Percentiles rank a stretch among this genome's conserved stretches.
Evolutionary conservation across 2,113 vertebrate species (phyloP).

Genomic region (Poecilia latipinna): DNA sequence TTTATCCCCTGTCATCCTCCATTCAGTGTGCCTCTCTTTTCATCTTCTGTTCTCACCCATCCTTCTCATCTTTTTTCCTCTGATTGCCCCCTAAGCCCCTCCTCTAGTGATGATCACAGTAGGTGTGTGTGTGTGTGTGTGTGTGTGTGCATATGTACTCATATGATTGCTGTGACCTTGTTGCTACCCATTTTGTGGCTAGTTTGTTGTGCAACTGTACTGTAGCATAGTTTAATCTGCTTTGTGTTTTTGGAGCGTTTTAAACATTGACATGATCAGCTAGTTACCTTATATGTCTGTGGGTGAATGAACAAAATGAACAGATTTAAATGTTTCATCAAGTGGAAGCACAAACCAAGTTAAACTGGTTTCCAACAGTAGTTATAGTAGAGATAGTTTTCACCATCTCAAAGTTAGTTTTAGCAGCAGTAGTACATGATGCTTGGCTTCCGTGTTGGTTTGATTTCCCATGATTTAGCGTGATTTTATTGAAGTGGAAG

Average conservation of each 20-base stretch:
- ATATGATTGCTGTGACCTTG: slow-evolving; percentile 74
- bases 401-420: too few species aligned
- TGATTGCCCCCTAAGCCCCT: slow-evolving; percentile 66
- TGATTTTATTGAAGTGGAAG: background rate
- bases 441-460: background rate
- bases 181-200: slow-evolving; percentile 45
- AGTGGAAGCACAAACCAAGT: background rate
- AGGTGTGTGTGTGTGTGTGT: slow-evolving; percentile 24
- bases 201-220: background rate
- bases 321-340: background rate
- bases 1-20: slow-evolving; percentile 45
- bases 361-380: too few species aligned
- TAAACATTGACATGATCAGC: slow-evolving; percentile 22
- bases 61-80: slow-evolving; percentile 50
- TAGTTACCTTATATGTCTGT: background rate
- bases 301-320: background rate
- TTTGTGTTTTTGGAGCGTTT: slow-evolving; percentile 3
- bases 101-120: slow-evolving; percentile 49
- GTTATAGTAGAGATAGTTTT: too few species aligned
- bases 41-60: slow-evolving; percentile 52
- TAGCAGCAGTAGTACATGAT: background rate
- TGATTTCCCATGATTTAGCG: background rate
- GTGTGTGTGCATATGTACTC: slow-evolving; percentile 18
- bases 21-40: slow-evolving; percentile 56
- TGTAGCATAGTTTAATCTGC: background rate